Evolutionary conservation across 2,888 invertebrate genomes (phyloP), one percentile per base, ranked within the genome.

Genomic region (Cecidostiba fungosa): DNA sequence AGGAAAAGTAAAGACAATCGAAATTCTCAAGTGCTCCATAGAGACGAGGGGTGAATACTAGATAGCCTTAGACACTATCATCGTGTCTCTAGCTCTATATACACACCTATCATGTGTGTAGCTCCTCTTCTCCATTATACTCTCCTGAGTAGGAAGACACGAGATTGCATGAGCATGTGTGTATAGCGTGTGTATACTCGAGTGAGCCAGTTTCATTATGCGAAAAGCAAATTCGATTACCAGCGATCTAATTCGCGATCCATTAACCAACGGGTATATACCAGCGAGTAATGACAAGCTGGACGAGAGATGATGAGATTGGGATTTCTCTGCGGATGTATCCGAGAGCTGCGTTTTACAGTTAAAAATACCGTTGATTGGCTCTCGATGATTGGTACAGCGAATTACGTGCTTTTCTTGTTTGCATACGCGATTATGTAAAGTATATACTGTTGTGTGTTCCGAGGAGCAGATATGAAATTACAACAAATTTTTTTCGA

Each of bases 1-100:
- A 26, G 50, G 73, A 73, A 66, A 73, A 73, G 47, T 72, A 78
- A 84, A 66, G 54, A 84, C 74, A 81, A 72, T 79, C 43, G 59
- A 54, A 29, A 74, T 78, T 77, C 43, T 74, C 77, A n/a, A 78
- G 81, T 73, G 77, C 85, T 62, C 47, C 19, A 19, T 74, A 32
- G 70, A 32, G 70, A 6, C 69, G 77, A 43, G 43, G 83, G 81
- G 77, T 86, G 78, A 78, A 85, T 85, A 70, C 32, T 23, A 66
- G 69, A 85, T 82, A 36, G 47, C 77, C 77, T 12, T 6, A 32
- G 19, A 54, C 59, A 23, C 59, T 23, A 23, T 10, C 59, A 10
- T n/a, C 23, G 16, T 5, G 50, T 50, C 19, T 19, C 16, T 19
- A 62, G 43, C 6, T 8, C 29, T 14, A 66, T n/a, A 77, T 43